Base-by-base conservation (phyloP, 2,888 invertebrate genomes). In the Choristoneura rosaceana region DNA sequence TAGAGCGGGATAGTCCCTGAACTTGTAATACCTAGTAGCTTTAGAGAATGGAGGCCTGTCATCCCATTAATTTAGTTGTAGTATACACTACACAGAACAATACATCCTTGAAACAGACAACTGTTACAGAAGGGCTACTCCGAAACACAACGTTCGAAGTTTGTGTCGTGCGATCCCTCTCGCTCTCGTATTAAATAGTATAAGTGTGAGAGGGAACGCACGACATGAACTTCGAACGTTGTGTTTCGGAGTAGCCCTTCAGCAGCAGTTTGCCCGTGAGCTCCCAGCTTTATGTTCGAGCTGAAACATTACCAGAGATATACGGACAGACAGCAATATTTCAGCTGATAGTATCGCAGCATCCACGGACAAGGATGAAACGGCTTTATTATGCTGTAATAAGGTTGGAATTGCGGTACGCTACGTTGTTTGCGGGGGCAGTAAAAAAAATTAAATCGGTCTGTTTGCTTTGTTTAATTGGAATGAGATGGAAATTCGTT, bases 271-370 rank as follows among this genome's bases (percentile, higher is more conserved):
- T 9, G 14, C n/a, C n/a, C n/a, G 47, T 47, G 47, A 7, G n/a
- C 50, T 15, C 17, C 5, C 55, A 25, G 25, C 55, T 25, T 55
- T 25, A 52, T 17, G 9, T 17, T 52, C 10, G 15, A 64, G 33
- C 62, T 41, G 69, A 70, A 70, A 70, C 63, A 70, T 63, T 63
- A 55, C 71, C 65, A 12, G 52, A 66, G 71, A 71, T 66, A 61
- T 33, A 71, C 61, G 43, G 65, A 52, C 59, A 50, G 65, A 66
- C 70, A 38, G 52, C 61, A 43, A 45, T 71, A 71, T 70, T 66
- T 34, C 61, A 33, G 25, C 43, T 34, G 71, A 71, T 66, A 71
- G 9, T 61, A 71, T 71, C 71, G 33, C 66, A 66, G 34, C 71
- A 55, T 71, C 71, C 25, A 70, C 41, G 14, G 34, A 14, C 34